These are phyloP conservation scores for Harpegnathos saltator DNA, from an alignment of 1,140 invertebrate species.

Conservation along the genomic window DNA sequence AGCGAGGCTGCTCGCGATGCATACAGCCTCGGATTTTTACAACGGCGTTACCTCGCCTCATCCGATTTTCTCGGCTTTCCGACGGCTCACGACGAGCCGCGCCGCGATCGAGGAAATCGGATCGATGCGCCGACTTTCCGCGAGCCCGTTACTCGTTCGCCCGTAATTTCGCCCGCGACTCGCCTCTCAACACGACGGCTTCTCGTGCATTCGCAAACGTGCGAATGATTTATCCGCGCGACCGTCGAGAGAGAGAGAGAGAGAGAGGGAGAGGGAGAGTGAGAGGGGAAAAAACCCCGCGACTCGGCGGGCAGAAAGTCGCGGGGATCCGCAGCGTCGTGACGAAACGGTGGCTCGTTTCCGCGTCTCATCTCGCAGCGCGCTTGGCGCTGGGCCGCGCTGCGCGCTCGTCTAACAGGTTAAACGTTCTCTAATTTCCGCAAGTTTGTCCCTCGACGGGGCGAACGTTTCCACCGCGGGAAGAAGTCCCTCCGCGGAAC, in stretches of 20 bases:
- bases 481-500: constrained; percentile 53
- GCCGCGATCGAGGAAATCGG: constrained; percentile 25
- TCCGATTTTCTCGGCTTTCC: background rate
- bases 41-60: constrained; percentile 28
- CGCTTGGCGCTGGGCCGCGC: too few species aligned
- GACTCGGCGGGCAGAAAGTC: background rate
- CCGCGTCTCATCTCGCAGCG: constrained; percentile 12
- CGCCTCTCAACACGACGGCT: background rate
- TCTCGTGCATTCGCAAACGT: background rate
- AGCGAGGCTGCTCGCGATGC: constrained; percentile 51
- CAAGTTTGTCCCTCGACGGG: constrained; percentile 51
- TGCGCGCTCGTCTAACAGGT: constrained; percentile 39
- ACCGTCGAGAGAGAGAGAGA: too few species aligned
- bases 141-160: background rate
- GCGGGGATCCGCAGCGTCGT: background rate
- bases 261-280: too few species aligned
- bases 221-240: background rate
- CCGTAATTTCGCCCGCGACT: background rate
- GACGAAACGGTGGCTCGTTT: constrained; percentile 28
- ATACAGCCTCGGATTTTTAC: constrained; percentile 44
- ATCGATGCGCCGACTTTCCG: constrained; percentile 12
- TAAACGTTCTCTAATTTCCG: constrained; percentile 61
- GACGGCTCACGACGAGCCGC: background rate
- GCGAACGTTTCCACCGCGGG: constrained; percentile 41
- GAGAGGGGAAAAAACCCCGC: too few species aligned